phyloP scores from a whole-genome alignment of 2,888 invertebrate species.

The Drosophila mercatorum region DNA sequence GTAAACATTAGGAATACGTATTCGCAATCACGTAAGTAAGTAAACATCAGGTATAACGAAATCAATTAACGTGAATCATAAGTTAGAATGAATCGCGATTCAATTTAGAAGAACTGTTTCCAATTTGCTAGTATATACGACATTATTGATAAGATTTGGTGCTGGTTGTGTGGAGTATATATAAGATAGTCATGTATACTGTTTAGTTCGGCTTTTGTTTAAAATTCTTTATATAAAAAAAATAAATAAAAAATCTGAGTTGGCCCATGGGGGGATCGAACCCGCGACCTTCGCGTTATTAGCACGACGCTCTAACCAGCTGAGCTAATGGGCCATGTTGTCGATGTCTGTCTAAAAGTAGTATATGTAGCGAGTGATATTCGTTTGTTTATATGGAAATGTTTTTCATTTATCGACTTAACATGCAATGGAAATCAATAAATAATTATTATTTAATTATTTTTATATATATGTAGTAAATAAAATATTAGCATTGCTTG shows the following conservation, averaged over 20 bases:
- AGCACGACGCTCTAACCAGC: slow-evolving; percentile 80
- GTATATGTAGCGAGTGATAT: neutral
- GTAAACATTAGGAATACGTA: slow-evolving; percentile 41
- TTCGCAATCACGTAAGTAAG: slow-evolving; percentile 7
- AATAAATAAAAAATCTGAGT: slow-evolving; percentile 11
- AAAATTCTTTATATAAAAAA: neutral
- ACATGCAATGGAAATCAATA: slow-evolving; percentile 29
- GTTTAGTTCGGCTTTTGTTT: neutral
- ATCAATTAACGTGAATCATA: neutral
- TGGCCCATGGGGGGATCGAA: slow-evolving; percentile 77
- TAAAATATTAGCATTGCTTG: neutral
- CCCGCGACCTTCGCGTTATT: slow-evolving; percentile 76
- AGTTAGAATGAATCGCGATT: neutral
- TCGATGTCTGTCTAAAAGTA: rapidly evolving
- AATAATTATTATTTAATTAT: neutral
- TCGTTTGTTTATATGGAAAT: neutral
- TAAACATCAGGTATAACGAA: neutral
- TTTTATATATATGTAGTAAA: neutral
- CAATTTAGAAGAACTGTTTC: neutral
- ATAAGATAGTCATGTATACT: neutral
- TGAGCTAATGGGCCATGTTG: slow-evolving; percentile 72
- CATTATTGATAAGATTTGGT: slow-evolving; percentile 8
- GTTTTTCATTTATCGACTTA: slow-evolving; percentile 11
- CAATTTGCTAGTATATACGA: neutral
- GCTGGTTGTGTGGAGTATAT: neutral